phyloP scores from a whole-genome alignment of 2,797 vertebrate species.

The Halcyon badia region DNA sequence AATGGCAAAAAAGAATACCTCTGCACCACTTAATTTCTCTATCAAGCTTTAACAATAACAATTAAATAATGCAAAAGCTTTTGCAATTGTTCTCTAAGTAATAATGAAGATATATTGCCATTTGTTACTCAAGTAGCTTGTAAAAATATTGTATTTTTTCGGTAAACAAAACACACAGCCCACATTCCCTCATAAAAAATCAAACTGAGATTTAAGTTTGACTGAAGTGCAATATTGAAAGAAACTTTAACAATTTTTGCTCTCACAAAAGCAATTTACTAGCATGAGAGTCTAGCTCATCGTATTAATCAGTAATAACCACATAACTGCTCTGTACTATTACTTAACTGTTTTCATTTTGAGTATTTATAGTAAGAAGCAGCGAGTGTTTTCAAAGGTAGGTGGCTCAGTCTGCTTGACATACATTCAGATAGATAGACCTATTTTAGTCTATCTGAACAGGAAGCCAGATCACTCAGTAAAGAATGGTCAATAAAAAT shows the following conservation, averaged over 20 bases:
- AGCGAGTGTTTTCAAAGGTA: conserved; percentile 55
- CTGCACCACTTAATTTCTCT: neutral
- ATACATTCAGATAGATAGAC: conserved; percentile 81
- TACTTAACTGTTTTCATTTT: conserved; percentile 61
- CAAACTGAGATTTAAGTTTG: neutral
- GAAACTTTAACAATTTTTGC: neutral
- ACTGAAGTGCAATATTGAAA: neutral
- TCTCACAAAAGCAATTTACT: neutral
- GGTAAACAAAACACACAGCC: neutral
- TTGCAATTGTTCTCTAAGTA: neutral
- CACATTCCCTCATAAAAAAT: neutral
- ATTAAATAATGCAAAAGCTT: neutral
- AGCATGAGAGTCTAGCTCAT: neutral
- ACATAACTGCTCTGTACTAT: neutral
- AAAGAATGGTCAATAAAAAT: conserved; percentile 88
- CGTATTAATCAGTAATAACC: neutral
- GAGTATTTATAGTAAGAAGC: conserved; percentile 57
- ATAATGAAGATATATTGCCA: neutral
- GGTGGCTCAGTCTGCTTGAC: conserved; percentile 42
- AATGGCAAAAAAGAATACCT: neutral
- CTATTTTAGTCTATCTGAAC: conserved; percentile 86
- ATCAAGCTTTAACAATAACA: neutral
- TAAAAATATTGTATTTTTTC: neutral
- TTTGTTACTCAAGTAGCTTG: neutral
- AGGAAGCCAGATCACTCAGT: conserved; percentile 87